These are phyloP conservation scores for Turnix velox DNA, from an alignment of 2,113 vertebrate genomes.

Conservation along the genomic window DNA sequence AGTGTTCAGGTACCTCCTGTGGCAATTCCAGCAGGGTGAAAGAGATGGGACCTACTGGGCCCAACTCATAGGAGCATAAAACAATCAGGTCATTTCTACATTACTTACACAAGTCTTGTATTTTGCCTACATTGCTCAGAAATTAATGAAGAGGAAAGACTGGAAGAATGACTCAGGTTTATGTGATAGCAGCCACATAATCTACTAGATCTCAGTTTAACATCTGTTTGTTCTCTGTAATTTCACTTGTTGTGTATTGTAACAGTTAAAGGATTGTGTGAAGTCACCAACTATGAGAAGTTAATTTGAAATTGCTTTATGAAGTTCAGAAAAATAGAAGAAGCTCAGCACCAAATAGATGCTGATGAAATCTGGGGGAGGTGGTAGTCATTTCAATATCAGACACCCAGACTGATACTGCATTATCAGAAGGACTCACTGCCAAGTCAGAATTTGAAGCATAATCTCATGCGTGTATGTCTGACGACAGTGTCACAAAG, in stretches of 20 bases:
- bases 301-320: not conserved
- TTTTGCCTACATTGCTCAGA: not conserved
- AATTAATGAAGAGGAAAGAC: not conserved
- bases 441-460: not conserved
- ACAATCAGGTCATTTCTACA: not conserved
- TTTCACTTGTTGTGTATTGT: not conserved
- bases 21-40: not conserved
- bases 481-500: not conserved
- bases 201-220: not conserved
- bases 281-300: not conserved
- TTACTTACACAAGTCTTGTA: not conserved
- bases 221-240: not conserved
- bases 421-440: not conserved
- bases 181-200: accelerated
- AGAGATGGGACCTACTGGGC: not conserved
- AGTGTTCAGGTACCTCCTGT: not conserved
- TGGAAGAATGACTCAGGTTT: not conserved
- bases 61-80: not conserved
- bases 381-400: not conserved
- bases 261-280: not conserved
- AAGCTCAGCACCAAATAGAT: not conserved
- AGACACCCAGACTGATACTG: not conserved
- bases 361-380: not conserved
- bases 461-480: not conserved
- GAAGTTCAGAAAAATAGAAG: not conserved